Percentiles rank a stretch among this genome's conserved stretches.
Conservation (phyloP, 2,888 invertebrate genomes). For the Heteropelma amictum region DNA sequence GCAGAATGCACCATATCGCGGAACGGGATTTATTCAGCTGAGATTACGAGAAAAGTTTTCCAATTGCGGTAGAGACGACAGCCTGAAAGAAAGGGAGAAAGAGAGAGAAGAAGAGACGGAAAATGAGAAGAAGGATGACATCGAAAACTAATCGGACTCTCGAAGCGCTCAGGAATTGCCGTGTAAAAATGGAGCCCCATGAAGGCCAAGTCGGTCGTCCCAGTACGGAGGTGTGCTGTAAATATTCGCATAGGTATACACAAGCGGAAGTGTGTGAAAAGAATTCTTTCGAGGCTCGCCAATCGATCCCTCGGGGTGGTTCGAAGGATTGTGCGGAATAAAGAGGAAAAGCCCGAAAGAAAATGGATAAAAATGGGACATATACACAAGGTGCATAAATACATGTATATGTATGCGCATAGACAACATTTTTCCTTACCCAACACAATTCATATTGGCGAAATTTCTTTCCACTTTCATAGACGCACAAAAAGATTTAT, state of each 20-base stretch:
- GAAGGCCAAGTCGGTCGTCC: conserved; percentile 16
- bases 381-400: not conserved
- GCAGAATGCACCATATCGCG: conserved; percentile 11
- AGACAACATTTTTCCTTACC: too few species aligned
- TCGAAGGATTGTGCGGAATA: not conserved
- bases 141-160: conserved; percentile 67
- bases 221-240: conserved; percentile 29
- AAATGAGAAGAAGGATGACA: conserved; percentile 62
- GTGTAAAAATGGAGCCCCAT: conserved; percentile 13
- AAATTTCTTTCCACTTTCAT: too few species aligned
- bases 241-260: conserved; percentile 27
- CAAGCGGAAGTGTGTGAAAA: conserved; percentile 28
- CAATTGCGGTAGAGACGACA: conserved; percentile 63
- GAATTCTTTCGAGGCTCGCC: conserved; percentile 32
- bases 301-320: conserved; percentile 43
- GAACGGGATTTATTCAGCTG: conserved; percentile 68
- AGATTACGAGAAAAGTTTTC: conserved; percentile 73
- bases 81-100: conserved; percentile 4
- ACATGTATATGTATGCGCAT: too few species aligned
- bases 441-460: too few species aligned
- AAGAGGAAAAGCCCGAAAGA: not conserved
- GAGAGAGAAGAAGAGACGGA: conserved; percentile 1
- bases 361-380: not conserved
- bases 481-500: too few species aligned
- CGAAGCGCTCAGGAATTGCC: conserved; percentile 11